These are phyloP conservation scores for Salticus scenicus DNA, from an alignment of 2,888 invertebrate species.

Conservation along the genomic window DNA sequence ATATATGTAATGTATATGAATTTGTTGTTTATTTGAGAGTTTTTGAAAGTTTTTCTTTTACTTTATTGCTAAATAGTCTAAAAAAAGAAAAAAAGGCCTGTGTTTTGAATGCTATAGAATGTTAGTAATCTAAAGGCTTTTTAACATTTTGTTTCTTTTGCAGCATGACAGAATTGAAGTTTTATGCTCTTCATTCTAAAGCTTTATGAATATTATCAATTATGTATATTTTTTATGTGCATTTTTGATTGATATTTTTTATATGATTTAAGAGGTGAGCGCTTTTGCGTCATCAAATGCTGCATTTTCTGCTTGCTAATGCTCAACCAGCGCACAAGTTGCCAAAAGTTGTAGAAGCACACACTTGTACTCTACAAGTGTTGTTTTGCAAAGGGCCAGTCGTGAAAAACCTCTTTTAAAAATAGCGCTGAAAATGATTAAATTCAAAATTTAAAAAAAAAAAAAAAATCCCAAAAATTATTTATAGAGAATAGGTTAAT, in stretches of 20 bases:
- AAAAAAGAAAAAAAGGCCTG: no score
- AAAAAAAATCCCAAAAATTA: not conserved
- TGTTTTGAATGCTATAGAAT: slow-evolving; percentile 15
- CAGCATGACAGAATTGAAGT: slow-evolving; percentile 1
- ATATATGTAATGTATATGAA: no score
- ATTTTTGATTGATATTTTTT: not conserved
- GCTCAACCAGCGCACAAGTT: slow-evolving; percentile 62
- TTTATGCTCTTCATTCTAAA: slow-evolving; percentile 2
- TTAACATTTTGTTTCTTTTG: not conserved
- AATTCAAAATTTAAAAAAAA: not conserved
- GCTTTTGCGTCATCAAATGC: slow-evolving; percentile 30
- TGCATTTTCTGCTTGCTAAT: slow-evolving; percentile 54
- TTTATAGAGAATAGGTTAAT: not conserved
- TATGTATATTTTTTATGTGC: not conserved
- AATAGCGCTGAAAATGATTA: no score
- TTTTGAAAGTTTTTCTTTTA: no score
- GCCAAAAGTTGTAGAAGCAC: slow-evolving; percentile 60
- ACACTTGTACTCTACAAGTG: slow-evolving; percentile 11
- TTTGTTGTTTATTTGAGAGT: no score
- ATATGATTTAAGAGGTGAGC: not conserved
- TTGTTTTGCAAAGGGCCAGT: not conserved
- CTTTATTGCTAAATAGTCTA: no score
- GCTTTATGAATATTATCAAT: not conserved
- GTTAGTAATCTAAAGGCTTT: not conserved
- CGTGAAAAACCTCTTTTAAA: not conserved